Evolutionary conservation across 2,888 invertebrate genomes (phyloP).

Genomic region (Drosophila ustulata): DNA sequence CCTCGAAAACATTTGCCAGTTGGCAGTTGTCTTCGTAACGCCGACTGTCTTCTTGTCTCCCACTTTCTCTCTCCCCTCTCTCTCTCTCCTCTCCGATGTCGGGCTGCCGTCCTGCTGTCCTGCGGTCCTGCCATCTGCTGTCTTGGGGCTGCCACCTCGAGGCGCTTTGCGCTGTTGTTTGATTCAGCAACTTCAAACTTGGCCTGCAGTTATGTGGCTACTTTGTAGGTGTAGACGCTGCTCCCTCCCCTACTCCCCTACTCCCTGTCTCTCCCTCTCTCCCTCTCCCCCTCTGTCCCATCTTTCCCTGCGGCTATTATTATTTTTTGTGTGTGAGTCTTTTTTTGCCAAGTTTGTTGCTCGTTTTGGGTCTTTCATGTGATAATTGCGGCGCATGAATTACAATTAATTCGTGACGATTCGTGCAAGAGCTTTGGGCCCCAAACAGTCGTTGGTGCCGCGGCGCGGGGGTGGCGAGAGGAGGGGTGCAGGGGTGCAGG

Average conservation of each 20-base stretch:
- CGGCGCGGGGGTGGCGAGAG: background rate
- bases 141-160: background rate
- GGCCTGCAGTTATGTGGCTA: slow-evolving; percentile 33
- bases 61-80: background rate
- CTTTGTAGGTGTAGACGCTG: slow-evolving; percentile 31
- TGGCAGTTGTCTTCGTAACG: slow-evolving; percentile 68
- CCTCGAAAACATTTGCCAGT: slow-evolving; percentile 73
- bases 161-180: slow-evolving; percentile 15
- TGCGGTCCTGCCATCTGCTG: background rate
- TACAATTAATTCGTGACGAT: slow-evolving; percentile 84
- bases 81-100: background rate
- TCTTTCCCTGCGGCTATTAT: slow-evolving; percentile 10
- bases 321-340: slow-evolving; percentile 10
- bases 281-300: background rate
- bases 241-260: background rate
- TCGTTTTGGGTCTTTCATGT: slow-evolving; percentile 67
- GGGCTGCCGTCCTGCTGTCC: background rate
- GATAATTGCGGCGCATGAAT: slow-evolving; percentile 85
- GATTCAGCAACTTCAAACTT: slow-evolving; percentile 64
- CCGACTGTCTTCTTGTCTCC: background rate
- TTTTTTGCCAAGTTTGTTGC: slow-evolving; percentile 37
- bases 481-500: background rate
- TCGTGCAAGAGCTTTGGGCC: slow-evolving; percentile 72
- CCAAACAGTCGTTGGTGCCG: slow-evolving; percentile 25
- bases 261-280: no score